Percentiles rank a stretch among this genome's conserved stretches.
phyloP scores from a whole-genome alignment of 1,140 invertebrate species.

The Drosophila pandora region DNA sequence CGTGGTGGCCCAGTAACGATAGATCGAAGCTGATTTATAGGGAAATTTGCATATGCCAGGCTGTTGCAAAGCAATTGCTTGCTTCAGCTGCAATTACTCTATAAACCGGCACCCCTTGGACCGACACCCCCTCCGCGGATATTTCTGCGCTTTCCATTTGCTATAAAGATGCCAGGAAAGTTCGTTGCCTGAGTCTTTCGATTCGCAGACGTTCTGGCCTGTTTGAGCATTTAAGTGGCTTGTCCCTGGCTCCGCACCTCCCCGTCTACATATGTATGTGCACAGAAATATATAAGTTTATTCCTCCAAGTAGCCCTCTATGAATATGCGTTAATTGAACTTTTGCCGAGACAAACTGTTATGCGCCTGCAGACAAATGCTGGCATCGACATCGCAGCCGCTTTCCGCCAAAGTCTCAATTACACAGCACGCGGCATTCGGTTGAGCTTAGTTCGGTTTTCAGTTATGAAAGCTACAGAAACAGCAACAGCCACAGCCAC shows the following conservation, averaged over 20 bases:
- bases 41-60: slow-evolving; percentile 73
- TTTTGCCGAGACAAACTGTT: slow-evolving; percentile 76
- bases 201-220: slow-evolving; percentile 76
- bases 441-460: slow-evolving; percentile 20
- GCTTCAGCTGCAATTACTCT: slow-evolving; percentile 2
- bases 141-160: not conserved
- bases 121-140: too few relatives aligned
- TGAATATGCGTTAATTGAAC: slow-evolving; percentile 79
- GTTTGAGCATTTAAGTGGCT: slow-evolving; percentile 75
- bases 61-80: slow-evolving; percentile 30
- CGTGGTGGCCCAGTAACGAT: slow-evolving; percentile 23
- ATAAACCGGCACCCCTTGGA: not conserved
- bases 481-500: slow-evolving; percentile 1
- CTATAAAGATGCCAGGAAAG: slow-evolving; percentile 34
- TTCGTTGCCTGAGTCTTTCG: slow-evolving; percentile 82
- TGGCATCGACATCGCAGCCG: slow-evolving; percentile 31
- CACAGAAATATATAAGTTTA: not conserved
- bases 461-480: slow-evolving; percentile 63
- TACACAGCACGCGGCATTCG: slow-evolving; percentile 43
- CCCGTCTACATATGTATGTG: not conserved
- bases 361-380: slow-evolving; percentile 61
- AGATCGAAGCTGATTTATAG: slow-evolving; percentile 72
- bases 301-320: slow-evolving; percentile 30
- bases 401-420: slow-evolving; percentile 43
- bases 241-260: not conserved